Evolutionary conservation across 1,140 invertebrate species (phyloP).

Genomic region (Coelopa frigida): DNA sequence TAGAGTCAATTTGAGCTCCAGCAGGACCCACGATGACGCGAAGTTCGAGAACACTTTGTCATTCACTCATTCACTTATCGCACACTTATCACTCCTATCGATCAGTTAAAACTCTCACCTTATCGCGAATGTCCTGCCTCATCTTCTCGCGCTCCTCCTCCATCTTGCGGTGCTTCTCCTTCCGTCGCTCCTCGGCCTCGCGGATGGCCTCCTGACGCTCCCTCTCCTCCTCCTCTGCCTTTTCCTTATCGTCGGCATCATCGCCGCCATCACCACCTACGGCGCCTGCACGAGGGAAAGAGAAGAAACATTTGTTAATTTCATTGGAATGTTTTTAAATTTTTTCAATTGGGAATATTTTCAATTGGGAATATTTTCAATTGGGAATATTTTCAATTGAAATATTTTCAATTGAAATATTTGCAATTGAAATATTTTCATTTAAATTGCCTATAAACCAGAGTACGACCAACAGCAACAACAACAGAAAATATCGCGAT

Average conservation of each 20-base stretch:
- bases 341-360: background rate
- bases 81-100: background rate
- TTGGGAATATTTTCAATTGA: background rate
- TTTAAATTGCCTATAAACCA: no score
- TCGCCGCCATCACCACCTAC: conserved; percentile 85
- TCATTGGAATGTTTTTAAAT: background rate
- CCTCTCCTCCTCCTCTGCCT: conserved; percentile 90
- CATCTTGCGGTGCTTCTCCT: conserved; percentile 97
- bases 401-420: no score
- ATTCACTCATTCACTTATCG: background rate
- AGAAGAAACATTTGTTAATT: background rate
- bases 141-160: conserved; percentile 97
- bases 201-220: conserved; percentile 87
- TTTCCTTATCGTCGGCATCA: conserved; percentile 84
- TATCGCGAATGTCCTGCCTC: conserved; percentile 95
- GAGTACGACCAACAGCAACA: no score
- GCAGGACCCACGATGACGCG: no score
- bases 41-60: background rate
- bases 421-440: no score
- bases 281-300: conserved; percentile 56
- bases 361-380: background rate
- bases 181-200: conserved; percentile 88
- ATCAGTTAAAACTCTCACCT: conserved; percentile 59
- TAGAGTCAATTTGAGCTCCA: conserved; percentile 92
- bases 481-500: no score